phyloP scores from a whole-genome alignment of 2,888 invertebrate genomes.

The Idaea dimidiata region DNA sequence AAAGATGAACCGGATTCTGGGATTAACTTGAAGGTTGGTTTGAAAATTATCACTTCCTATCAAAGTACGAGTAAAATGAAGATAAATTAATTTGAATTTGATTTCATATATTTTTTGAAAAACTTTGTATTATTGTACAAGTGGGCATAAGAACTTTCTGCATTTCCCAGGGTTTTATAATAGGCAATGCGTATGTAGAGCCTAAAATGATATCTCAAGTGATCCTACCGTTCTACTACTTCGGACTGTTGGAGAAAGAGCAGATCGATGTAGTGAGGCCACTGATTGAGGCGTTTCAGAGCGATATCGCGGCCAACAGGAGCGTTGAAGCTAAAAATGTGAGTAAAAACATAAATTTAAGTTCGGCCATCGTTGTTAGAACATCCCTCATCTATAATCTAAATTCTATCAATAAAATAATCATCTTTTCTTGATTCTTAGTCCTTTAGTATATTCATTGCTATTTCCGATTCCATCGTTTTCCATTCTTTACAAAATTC shows the following conservation, averaged over 20 bases:
- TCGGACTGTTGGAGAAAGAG: slow-evolving; percentile 58
- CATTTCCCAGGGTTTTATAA: slow-evolving; percentile 56
- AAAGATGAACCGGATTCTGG: slow-evolving; percentile 44
- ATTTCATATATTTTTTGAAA: no score
- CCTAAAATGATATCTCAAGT: slow-evolving; percentile 57
- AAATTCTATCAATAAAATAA: no score
- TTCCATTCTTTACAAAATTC: background rate
- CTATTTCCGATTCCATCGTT: no score
- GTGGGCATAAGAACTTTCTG: background rate
- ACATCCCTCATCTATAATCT: no score
- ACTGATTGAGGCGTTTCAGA: slow-evolving; percentile 48
- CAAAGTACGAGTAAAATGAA: no score
- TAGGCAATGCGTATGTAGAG: slow-evolving; percentile 69
- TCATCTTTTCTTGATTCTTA: no score
- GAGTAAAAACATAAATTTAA: no score
- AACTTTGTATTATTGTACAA: background rate
- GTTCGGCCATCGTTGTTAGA: no score
- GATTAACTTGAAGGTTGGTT: slow-evolving; percentile 67
- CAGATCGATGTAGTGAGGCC: slow-evolving; percentile 55
- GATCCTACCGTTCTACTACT: slow-evolving; percentile 55
- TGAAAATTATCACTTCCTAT: no score
- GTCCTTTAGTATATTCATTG: no score
- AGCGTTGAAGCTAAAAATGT: slow-evolving; percentile 60
- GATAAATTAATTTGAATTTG: no score
- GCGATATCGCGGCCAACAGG: slow-evolving; percentile 51